Percentiles rank a stretch among this genome's conserved stretches.
Evolutionary conservation across 2,888 invertebrate genomes (phyloP).

Genomic region (Drosophila prolongata): DNA sequence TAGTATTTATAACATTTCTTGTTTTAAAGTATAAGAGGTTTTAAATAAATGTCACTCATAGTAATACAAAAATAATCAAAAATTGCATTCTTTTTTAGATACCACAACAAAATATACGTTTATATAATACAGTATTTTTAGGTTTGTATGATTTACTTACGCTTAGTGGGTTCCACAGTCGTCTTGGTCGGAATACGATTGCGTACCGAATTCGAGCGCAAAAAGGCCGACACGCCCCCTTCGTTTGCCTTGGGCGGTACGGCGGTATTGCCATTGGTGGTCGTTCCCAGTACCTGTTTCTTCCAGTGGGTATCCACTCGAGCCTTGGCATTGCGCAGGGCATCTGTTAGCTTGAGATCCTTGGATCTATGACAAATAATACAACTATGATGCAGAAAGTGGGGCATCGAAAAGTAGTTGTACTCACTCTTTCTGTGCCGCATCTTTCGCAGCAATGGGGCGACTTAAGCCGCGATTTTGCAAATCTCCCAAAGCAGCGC

Average conservation of each 20-base stretch:
- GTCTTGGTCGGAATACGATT: slow-evolving; percentile 20
- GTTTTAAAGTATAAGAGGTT: too few relatives aligned
- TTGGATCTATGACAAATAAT: slow-evolving; percentile 56
- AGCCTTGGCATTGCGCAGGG: slow-evolving; percentile 82
- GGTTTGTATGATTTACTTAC: slow-evolving; percentile 44
- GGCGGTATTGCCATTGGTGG: slow-evolving; percentile 32
- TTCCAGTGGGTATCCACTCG: slow-evolving; percentile 84
- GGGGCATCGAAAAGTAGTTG: not conserved
- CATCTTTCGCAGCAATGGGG: slow-evolving; percentile 69
- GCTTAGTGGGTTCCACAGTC: slow-evolving; percentile 41
- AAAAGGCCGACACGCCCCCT: slow-evolving; percentile 22
- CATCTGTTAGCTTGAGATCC: slow-evolving; percentile 69
- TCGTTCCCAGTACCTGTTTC: slow-evolving; percentile 62
- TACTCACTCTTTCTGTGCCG: slow-evolving; percentile 80
- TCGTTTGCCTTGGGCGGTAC: slow-evolving; percentile 19
- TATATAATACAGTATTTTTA: too few relatives aligned
- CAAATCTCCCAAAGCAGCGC: slow-evolving; percentile 86
- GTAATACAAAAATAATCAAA: too few relatives aligned
- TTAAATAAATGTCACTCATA: too few relatives aligned
- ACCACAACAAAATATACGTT: too few relatives aligned
- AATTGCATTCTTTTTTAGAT: too few relatives aligned
- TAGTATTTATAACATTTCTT: too few relatives aligned
- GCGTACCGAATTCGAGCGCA: slow-evolving; percentile 81
- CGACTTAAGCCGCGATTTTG: slow-evolving; percentile 85
- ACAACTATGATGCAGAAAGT: not conserved